Conservation (phyloP, 2,888 invertebrate genomes). For the Mesorhabditis spiculigera region DNA sequence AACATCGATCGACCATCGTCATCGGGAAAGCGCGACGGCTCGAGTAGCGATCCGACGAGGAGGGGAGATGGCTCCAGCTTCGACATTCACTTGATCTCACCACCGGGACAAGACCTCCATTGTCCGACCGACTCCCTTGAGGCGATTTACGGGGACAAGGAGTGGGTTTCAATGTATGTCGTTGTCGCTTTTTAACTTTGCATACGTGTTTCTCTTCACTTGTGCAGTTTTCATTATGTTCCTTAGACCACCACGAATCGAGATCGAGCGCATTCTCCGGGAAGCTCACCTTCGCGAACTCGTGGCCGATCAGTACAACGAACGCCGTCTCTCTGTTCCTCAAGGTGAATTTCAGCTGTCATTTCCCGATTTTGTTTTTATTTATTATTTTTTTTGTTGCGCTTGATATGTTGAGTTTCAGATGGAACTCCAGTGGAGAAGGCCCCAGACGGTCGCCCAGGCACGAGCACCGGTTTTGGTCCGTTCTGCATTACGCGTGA, state of each 20-base stretch:
- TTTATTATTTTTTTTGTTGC: not conserved
- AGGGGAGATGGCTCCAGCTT: not conserved
- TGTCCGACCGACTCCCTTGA: constrained; percentile 33
- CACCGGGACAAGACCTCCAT: constrained; percentile 43
- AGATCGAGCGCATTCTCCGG: constrained; percentile 36
- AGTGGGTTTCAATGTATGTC: constrained; percentile 16
- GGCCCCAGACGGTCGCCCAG: constrained; percentile 29
- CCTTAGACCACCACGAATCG: constrained; percentile 38
- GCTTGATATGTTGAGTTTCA: constrained; percentile 5
- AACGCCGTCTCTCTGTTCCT: constrained; percentile 15
- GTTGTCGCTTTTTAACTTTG: not conserved
- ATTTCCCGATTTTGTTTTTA: not conserved
- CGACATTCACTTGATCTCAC: constrained; percentile 26
- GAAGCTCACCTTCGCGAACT: constrained; percentile 42
- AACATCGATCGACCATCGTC: constrained; percentile 7
- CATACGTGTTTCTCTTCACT: not conserved
- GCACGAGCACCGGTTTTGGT: constrained; percentile 32
- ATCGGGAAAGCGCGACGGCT: constrained; percentile 9
- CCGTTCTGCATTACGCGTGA: constrained; percentile 12
- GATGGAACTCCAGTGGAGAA: constrained; percentile 33
- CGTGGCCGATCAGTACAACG: constrained; percentile 43
- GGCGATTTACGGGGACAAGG: constrained; percentile 27
- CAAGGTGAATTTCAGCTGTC: constrained; percentile 7
- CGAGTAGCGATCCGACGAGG: not conserved
- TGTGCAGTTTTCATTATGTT: not conserved